Conservation (phyloP, 2,888 invertebrate genomes). For the Bellardia bayeri region DNA sequence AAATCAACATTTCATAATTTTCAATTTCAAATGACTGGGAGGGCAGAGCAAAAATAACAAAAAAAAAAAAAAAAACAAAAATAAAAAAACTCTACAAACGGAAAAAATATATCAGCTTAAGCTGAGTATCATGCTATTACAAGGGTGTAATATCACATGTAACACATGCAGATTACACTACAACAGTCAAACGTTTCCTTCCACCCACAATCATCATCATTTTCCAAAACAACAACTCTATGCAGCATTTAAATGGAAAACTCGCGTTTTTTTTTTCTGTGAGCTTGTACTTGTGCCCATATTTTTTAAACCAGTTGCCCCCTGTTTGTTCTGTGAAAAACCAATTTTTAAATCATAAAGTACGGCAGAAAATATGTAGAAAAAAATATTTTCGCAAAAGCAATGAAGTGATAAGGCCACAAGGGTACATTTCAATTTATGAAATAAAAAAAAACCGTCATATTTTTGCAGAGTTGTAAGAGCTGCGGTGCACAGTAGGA, state of each 20-base stretch:
- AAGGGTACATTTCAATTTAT: constrained; percentile 71
- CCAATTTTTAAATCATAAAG: constrained; percentile 72
- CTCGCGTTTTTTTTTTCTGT: constrained; percentile 53
- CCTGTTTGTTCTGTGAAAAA: constrained; percentile 51
- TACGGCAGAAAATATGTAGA: constrained; percentile 24
- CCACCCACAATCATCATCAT: constrained; percentile 1
- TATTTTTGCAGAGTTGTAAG: constrained; percentile 25
- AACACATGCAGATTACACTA: constrained; percentile 76
- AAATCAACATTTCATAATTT: constrained; percentile 69
- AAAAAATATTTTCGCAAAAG: constrained; percentile 63
- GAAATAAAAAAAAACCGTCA: constrained; percentile 39
- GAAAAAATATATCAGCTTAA: constrained; percentile 57
- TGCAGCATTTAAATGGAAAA: constrained; percentile 68
- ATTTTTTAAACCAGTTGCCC: constrained; percentile 46
- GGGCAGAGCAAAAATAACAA: neutral
- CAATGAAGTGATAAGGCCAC: constrained; percentile 70
- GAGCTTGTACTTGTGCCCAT: neutral
- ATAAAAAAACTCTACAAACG: constrained; percentile 34
- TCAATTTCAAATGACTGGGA: constrained; percentile 50
- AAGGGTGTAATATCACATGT: constrained; percentile 75
- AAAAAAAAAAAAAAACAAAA: too few species aligned
- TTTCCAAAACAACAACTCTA: constrained; percentile 32
- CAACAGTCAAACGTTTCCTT: constrained; percentile 32
- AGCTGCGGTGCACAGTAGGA: neutral
- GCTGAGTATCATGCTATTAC: constrained; percentile 74